Conservation (phyloP, 2,888 invertebrate species). For the Stenotaenia linearis region DNA sequence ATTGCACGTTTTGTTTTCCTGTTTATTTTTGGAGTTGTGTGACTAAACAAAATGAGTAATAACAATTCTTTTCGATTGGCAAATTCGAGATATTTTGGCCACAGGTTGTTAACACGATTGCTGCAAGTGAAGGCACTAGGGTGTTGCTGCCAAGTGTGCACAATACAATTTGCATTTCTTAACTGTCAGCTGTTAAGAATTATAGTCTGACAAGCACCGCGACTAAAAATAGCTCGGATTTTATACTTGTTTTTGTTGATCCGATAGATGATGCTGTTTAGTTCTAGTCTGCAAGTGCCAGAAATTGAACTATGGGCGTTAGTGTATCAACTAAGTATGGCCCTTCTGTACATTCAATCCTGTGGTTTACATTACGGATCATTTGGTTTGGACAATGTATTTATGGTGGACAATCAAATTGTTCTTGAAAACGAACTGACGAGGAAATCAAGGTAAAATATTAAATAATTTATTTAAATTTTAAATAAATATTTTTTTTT, state of each 20-base stretch:
- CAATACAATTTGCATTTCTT: neutral
- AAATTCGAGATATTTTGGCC: neutral
- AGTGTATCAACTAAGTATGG: slow-evolving; percentile 41
- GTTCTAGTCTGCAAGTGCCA: slow-evolving; percentile 40
- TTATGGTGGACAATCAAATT: slow-evolving; percentile 35
- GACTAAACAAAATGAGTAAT: neutral
- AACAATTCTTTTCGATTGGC: neutral
- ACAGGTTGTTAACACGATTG: neutral
- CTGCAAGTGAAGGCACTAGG: neutral
- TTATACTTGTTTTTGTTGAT: neutral
- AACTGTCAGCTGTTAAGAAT: neutral
- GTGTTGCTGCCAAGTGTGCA: neutral
- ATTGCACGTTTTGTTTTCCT: neutral
- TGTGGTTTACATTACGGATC: slow-evolving; percentile 34
- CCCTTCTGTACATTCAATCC: slow-evolving; percentile 40
- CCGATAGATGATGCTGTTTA: slow-evolving; percentile 37
- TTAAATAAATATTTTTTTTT: neutral
- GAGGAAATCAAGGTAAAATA: slow-evolving; percentile 36
- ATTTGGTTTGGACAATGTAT: slow-evolving; percentile 38
- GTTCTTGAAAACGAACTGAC: slow-evolving; percentile 37
- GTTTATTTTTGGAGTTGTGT: neutral
- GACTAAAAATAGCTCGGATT: neutral
- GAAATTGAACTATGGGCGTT: slow-evolving; percentile 42
- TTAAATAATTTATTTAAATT: too few relatives aligned
- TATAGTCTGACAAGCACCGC: neutral